Conservation (phyloP, 2,113 vertebrate genomes). For the Zosterops borbonicus region DNA sequence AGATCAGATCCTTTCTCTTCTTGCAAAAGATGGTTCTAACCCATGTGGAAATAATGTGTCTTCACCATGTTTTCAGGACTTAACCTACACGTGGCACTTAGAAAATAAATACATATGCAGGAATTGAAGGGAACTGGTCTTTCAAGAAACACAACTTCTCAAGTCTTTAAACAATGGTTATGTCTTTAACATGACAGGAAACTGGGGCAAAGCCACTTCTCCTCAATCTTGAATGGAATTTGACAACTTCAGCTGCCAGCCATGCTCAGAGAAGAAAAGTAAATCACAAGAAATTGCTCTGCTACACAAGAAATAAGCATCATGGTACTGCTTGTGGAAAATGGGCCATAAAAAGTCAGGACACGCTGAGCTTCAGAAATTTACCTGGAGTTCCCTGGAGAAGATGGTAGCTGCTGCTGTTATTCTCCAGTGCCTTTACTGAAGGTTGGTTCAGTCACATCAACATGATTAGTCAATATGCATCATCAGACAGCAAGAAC, state of each 20-base stretch:
- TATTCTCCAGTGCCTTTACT: not conserved
- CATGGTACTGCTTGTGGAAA: not conserved
- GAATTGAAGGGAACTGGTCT: not conserved
- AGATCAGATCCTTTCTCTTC: not conserved
- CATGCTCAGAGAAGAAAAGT: not conserved
- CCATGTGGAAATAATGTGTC: not conserved
- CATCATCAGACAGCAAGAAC: not conserved
- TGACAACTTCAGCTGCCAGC: not conserved
- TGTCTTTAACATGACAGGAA: not conserved
- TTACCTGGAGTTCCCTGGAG: not conserved
- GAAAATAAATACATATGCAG: not conserved
- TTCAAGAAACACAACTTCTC: not conserved
- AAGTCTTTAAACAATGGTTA: not conserved
- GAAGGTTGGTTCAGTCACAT: not conserved
- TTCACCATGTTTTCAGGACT: not conserved
- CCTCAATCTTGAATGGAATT: not conserved
- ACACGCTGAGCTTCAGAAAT: not conserved
- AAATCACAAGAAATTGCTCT: not conserved
- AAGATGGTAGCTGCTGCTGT: not conserved
- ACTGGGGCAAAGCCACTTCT: not conserved
- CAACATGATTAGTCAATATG: not conserved
- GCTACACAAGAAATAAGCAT: not conserved
- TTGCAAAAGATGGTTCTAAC: slow-evolving; percentile 7
- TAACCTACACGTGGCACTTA: not conserved
- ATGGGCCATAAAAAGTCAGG: not conserved